Evolutionary conservation across 2,888 invertebrate species (phyloP).

Genomic region (Caprella mutica): DNA sequence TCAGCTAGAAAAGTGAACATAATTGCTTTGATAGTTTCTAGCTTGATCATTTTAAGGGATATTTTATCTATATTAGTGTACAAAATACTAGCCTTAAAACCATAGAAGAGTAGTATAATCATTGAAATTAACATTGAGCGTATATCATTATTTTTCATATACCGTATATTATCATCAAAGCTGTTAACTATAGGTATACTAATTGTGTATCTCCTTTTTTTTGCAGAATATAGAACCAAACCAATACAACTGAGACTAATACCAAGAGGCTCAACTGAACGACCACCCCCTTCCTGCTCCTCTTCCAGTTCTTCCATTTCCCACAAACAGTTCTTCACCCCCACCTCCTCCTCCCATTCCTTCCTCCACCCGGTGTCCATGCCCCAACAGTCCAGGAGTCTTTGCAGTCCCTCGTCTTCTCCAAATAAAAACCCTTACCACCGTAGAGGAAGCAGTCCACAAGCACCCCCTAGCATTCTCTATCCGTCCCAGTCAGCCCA

Average conservation of each 20-base stretch:
- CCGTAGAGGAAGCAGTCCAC: constrained; percentile 4
- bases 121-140: no score
- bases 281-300: not conserved
- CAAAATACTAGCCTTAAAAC: no score
- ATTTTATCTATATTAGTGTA: no score
- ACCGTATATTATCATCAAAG: no score
- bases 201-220: not conserved
- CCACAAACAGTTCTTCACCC: not conserved
- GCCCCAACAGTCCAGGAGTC: not conserved
- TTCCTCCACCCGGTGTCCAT: not conserved
- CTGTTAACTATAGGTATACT: no score
- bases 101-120: no score
- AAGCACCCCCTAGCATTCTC: constrained; percentile 2
- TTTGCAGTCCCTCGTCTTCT: not conserved
- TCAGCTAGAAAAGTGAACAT: no score
- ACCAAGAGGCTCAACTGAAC: constrained; percentile 5
- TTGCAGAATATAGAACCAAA: not conserved
- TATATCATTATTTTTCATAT: no score
- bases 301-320: not conserved
- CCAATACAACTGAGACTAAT: constrained; percentile 1
- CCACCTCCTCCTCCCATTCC: not conserved
- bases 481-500: not conserved
- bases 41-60: no score
- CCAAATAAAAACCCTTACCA: not conserved
- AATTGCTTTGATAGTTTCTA: no score